A percentile compares a stretch with the other conserved stretches of the same genome.
phyloP scores from a whole-genome alignment of 2,797 vertebrate genomes.

The Saxicola maurus region DNA sequence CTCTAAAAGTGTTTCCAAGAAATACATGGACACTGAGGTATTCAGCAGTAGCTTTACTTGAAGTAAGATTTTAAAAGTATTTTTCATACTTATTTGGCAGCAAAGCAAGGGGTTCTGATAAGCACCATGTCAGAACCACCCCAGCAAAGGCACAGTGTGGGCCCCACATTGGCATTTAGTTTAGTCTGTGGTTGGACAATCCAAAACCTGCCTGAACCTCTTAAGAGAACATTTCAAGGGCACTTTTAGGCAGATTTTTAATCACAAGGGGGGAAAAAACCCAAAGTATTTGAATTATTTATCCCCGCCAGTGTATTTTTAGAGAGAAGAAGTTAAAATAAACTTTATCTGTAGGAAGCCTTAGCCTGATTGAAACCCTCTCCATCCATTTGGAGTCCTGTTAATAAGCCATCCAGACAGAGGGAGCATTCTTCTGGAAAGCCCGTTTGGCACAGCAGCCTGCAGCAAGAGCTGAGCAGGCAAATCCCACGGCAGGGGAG shows the following conservation, averaged over 20 bases:
- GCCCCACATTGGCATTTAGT: not conserved
- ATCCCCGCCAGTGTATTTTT: slow-evolving; percentile 52
- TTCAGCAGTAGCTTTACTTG: not conserved
- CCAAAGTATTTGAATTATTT: slow-evolving; percentile 50
- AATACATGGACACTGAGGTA: not conserved
- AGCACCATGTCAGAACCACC: not conserved
- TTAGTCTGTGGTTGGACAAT: not conserved
- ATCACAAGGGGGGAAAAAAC: not conserved
- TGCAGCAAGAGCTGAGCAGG: slow-evolving; percentile 57
- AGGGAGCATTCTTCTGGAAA: slow-evolving; percentile 63
- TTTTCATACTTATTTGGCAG: not conserved
- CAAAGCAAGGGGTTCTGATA: not conserved
- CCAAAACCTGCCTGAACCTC: not conserved
- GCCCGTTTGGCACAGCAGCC: slow-evolving; percentile 47
- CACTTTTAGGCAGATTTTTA: slow-evolving; percentile 27
- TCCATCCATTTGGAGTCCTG: slow-evolving; percentile 32
- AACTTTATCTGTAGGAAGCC: slow-evolving; percentile 70
- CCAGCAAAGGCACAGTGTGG: not conserved
- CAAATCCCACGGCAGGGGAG: slow-evolving; percentile 53
- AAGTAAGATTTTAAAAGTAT: not conserved
- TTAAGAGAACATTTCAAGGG: slow-evolving; percentile 18
- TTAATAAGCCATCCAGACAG: slow-evolving; percentile 58
- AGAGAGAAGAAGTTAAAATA: slow-evolving; percentile 65
- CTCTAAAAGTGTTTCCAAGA: not conserved
- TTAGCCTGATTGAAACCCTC: slow-evolving; percentile 59